These are phyloP conservation scores for Caenorhabditis sp. DNA, from an alignment of 2,888 invertebrate genomes.

Conservation along the genomic window DNA sequence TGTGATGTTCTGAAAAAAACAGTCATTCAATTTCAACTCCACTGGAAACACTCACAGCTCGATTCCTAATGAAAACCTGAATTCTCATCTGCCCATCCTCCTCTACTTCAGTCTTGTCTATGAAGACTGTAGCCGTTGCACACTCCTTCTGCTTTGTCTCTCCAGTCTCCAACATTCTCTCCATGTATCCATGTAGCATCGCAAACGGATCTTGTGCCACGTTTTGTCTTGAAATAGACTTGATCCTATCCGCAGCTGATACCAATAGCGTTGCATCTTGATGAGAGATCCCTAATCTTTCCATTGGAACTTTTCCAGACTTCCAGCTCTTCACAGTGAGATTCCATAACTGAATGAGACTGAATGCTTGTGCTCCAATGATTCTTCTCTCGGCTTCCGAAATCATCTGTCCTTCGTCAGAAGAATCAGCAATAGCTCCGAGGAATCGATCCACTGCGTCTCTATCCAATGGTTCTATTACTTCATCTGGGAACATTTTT, in stretches of 20 bases:
- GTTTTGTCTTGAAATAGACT: constrained; percentile 73
- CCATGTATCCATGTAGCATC: constrained; percentile 73
- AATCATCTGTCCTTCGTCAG: constrained; percentile 59
- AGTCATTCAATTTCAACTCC: not conserved
- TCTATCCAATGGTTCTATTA: constrained; percentile 18
- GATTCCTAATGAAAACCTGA: constrained; percentile 61
- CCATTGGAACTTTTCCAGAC: constrained; percentile 63
- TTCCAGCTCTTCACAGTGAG: constrained; percentile 70
- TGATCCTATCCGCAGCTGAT: constrained; percentile 68
- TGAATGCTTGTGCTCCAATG: constrained; percentile 13
- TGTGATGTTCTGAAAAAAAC: constrained; percentile 44
- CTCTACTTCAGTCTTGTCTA: constrained; percentile 63
- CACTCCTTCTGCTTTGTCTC: constrained; percentile 58
- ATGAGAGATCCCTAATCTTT: constrained; percentile 57
- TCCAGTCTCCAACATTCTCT: constrained; percentile 64
- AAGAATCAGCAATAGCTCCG: constrained; percentile 63
- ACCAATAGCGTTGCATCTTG: constrained; percentile 68
- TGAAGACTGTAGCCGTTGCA: constrained; percentile 59
- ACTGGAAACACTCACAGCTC: constrained; percentile 45
- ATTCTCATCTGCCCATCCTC: constrained; percentile 64
- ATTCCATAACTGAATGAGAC: constrained; percentile 67
- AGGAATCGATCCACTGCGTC: constrained; percentile 64
- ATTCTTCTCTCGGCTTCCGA: constrained; percentile 61
- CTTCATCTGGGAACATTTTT: constrained; percentile 53
- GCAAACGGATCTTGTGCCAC: constrained; percentile 72